Evolutionary conservation across 1,140 invertebrate genomes (phyloP).

Genomic region (Stenopsyche tienmushanensis): DNA sequence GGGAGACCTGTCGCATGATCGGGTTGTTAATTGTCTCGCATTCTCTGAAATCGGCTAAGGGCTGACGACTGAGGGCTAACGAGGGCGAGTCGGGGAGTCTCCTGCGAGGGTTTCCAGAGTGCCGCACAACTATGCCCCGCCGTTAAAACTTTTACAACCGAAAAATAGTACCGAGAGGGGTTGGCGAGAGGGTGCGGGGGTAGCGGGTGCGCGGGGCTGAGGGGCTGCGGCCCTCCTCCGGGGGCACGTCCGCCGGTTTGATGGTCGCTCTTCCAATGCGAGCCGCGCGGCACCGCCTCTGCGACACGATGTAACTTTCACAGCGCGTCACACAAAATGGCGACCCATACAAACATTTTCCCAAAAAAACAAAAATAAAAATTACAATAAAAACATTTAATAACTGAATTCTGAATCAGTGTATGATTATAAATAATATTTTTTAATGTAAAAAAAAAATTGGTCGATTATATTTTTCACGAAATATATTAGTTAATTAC

Average conservation of each 20-base stretch:
- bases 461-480: too few species aligned
- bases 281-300: slow-evolving; percentile 62
- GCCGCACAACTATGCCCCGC: slow-evolving; percentile 9
- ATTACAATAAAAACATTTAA: too few species aligned
- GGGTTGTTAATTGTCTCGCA: too few species aligned
- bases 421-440: too few species aligned
- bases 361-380: too few species aligned
- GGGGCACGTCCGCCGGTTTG: slow-evolving; percentile 68
- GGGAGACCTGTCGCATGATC: too few species aligned
- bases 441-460: too few species aligned
- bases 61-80: too few species aligned
- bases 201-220: too few species aligned
- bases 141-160: slow-evolving; percentile 68
- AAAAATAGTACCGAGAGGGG: slow-evolving; percentile 43
- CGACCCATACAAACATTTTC: not conserved
- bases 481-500: too few species aligned
- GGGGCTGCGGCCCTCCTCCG: slow-evolving; percentile 49
- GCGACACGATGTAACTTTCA: slow-evolving; percentile 18
- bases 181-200: slow-evolving; percentile 35
- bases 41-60: too few species aligned
- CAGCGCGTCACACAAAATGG: slow-evolving; percentile 23
- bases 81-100: not conserved
- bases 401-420: too few species aligned
- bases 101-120: not conserved
- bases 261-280: slow-evolving; percentile 81